Conservation (phyloP, 2,888 invertebrate genomes). For the Morpho achilles region DNA sequence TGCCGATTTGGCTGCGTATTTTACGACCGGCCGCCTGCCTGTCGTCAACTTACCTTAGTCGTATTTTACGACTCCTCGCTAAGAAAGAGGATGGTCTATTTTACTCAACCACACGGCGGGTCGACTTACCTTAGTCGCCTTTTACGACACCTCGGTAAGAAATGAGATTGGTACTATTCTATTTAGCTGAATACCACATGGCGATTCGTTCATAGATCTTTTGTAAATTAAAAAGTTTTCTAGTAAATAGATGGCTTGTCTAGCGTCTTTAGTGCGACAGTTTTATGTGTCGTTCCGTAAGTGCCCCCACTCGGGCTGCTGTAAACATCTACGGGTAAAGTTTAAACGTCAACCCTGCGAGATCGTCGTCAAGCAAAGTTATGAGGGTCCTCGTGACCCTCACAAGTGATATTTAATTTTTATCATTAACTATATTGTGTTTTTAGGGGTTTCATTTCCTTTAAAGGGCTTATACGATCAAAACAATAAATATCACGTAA, state of each 20-base stretch:
- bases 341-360: conserved; percentile 64
- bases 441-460: conserved; percentile 5
- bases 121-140: too few species aligned
- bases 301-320: conserved; percentile 44
- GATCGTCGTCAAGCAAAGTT: conserved; percentile 51
- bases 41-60: too few species aligned
- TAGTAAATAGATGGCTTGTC: conserved; percentile 35
- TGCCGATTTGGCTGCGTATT: too few species aligned
- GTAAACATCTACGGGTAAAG: conserved; percentile 63
- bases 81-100: too few species aligned
- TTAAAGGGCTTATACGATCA: too few species aligned
- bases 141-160: too few species aligned
- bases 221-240: conserved; percentile 13
- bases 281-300: conserved; percentile 56
- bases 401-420: conserved; percentile 50
- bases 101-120: too few species aligned
- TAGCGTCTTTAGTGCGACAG: conserved; percentile 40
- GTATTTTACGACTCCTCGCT: too few species aligned
- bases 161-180: too few species aligned
- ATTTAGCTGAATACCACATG: too few species aligned
- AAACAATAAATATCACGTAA: too few species aligned
- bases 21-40: too few species aligned
- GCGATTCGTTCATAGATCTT: background rate
- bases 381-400: conserved; percentile 55
- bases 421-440: conserved; percentile 32